Conservation (phyloP, 2,113 vertebrate species). For the Balaeniceps rex region DNA sequence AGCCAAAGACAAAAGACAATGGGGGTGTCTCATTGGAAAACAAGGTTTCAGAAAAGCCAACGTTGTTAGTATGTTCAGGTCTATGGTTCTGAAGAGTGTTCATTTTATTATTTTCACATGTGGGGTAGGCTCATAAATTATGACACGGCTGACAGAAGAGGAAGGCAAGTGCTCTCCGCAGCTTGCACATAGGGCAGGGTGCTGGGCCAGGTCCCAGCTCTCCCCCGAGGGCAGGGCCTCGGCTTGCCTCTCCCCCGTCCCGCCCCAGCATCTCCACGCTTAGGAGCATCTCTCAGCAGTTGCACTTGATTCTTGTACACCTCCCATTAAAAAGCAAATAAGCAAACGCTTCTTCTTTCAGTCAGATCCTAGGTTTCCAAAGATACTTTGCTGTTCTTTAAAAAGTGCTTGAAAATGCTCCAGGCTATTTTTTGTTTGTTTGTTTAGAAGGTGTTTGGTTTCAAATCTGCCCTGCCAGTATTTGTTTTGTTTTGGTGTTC, state of each 20-base stretch:
- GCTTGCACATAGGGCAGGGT: not conserved
- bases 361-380: not conserved
- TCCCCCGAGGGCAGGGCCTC: not conserved
- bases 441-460: not conserved
- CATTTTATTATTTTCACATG: not conserved
- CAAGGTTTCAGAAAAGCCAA: not conserved
- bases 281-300: not conserved
- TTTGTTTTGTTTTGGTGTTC: not conserved
- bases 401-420: not conserved
- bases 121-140: not conserved
- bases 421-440: not conserved
- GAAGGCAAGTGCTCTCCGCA: not conserved
- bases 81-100: not conserved
- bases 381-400: not conserved
- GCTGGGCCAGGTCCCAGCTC: too few species aligned
- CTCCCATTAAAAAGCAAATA: not conserved
- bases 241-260: not conserved
- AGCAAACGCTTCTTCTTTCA: too few species aligned
- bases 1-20: not conserved
- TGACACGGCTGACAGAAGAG: not conserved
- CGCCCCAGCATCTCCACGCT: not conserved
- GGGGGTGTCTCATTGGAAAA: not conserved
- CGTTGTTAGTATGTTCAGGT: not conserved
- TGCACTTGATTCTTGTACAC: not conserved
- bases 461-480: not conserved